Evolutionary conservation across 1,140 invertebrate genomes (phyloP).

Genomic region (Leucophenga varia): DNA sequence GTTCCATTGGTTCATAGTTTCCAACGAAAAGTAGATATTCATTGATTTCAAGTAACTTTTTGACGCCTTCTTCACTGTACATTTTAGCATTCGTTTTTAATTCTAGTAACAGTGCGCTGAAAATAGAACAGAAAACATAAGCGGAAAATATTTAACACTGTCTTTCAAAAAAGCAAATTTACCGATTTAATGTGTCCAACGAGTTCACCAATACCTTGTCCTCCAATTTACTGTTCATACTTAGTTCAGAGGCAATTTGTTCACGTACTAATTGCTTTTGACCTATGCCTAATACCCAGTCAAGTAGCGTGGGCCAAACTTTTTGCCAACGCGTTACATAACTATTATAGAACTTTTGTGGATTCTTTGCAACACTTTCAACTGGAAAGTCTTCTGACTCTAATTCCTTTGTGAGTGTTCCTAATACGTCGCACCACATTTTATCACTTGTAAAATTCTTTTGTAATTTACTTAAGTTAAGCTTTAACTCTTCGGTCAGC

Average conservation of each 20-base stretch:
- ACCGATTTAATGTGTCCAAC: constrained; percentile 83
- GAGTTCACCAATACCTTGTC: constrained; percentile 85
- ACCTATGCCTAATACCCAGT: constrained; percentile 77
- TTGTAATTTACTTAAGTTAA: constrained; percentile 59
- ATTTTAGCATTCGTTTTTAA: constrained; percentile 48
- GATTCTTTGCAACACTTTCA: constrained; percentile 60
- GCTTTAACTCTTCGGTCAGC: constrained; percentile 80
- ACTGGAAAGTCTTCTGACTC: constrained; percentile 39
- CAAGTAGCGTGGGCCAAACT: constrained; percentile 69
- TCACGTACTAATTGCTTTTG: constrained; percentile 85
- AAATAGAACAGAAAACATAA: constrained; percentile 23
- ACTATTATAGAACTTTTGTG: constrained; percentile 68
- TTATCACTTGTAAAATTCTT: constrained; percentile 62
- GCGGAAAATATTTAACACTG: too few relatives aligned
- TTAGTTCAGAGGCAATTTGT: constrained; percentile 84
- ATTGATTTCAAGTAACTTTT: constrained; percentile 73
- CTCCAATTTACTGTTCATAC: constrained; percentile 88
- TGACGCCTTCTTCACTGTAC: constrained; percentile 61
- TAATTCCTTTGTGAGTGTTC: constrained; percentile 56
- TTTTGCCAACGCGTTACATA: constrained; percentile 66
- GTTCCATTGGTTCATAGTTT: constrained; percentile 80
- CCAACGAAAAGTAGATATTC: constrained; percentile 84
- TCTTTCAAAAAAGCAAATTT: too few relatives aligned
- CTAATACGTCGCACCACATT: constrained; percentile 61
- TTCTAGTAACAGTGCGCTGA: constrained; percentile 67